Conservation (phyloP, 2,113 vertebrate species). For the Podilymbus podiceps region DNA sequence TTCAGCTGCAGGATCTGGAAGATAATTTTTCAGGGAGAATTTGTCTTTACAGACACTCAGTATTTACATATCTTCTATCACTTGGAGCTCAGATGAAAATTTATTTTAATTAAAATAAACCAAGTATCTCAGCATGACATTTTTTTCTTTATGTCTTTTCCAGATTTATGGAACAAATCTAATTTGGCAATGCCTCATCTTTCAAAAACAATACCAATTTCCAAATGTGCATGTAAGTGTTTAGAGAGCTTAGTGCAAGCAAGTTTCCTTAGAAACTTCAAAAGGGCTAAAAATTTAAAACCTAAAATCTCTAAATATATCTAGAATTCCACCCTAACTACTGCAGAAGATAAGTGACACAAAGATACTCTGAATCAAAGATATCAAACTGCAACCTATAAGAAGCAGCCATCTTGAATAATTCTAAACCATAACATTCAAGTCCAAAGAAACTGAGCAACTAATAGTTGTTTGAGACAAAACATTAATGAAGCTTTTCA, state of each 20-base stretch:
- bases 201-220: background rate
- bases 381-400: background rate
- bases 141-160: constrained; percentile 27
- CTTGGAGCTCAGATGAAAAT: constrained; percentile 24
- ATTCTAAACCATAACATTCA: background rate
- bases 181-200: background rate
- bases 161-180: constrained; percentile 31
- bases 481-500: background rate
- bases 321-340: background rate
- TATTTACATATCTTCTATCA: constrained; percentile 10
- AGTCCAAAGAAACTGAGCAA: constrained; percentile 15
- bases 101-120: constrained; percentile 44
- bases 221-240: background rate
- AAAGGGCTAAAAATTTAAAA: background rate
- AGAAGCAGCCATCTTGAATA: background rate
- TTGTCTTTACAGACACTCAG: background rate
- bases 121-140: background rate
- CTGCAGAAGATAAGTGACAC: background rate
- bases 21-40: background rate
- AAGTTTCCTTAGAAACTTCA: background rate
- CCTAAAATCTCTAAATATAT: background rate
- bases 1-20: constrained; percentile 2
- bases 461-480: background rate
- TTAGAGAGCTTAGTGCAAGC: background rate
- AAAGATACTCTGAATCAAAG: background rate